Base-by-base conservation (phyloP, 2,888 invertebrate genomes). In the Hymenopus coronatus region DNA sequence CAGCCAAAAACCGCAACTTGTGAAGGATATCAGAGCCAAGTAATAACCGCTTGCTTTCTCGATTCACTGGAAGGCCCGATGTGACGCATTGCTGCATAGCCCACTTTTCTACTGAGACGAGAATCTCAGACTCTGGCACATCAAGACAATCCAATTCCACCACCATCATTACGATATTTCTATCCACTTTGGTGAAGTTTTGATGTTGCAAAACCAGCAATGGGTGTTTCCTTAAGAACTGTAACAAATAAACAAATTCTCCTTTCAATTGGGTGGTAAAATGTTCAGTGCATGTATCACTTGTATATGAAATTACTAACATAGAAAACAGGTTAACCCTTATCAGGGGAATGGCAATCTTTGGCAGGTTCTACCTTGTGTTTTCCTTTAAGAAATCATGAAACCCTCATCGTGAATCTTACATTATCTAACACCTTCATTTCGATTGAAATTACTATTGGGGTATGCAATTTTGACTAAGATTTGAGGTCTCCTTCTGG, bases 1-100 rank as follows among this genome's bases (percentile, higher is more conserved):
- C 90, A 14, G 91, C 89, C 28, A 91, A 90, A 87, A 91, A 91
- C n/a, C 91, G 89, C 27, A 91, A 85, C 28, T 89, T 89, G 8
- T 70, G 33, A n/a, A 88, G 54, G 27, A 89, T 82, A 27, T 88
- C 89, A 33, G 85, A 12, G 28, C 89, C 89, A 82, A 89, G 30
- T 3, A 81, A 82, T n/a, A 28, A 27, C 14, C 89, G 88, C 46
- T 89, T 89, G 82, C 85, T 84, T 40, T 88, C 85, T 25, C 89
- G 40, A 54, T 89, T 85, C 15, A 83, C 40, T 12, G 82, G 46
- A 25, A 82, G 14, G n/a, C 54, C 84, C 8, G 33, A 46, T 54
- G 84, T 15, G 20, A 30, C 15, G n/a, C 89, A 89, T 14, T 88
- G 87, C 2, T 83, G 82, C 28, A 82, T 85, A 15, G 89, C 89